phyloP scores from a whole-genome alignment of 2,888 invertebrate genomes.

The Drosophila falleni region DNA sequence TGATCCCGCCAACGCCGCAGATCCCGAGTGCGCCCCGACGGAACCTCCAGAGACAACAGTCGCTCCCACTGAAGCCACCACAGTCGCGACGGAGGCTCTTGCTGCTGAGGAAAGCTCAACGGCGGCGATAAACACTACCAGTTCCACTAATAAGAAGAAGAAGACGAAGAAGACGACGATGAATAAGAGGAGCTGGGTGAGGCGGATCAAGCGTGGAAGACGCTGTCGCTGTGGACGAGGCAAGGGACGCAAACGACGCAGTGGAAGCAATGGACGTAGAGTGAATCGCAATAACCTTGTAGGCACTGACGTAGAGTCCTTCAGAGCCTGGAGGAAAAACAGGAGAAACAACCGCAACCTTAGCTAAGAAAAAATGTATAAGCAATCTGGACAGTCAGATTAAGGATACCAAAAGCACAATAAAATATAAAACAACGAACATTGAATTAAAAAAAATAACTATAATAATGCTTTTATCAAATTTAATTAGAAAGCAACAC shows the following conservation, averaged over 20 bases:
- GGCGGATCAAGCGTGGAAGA: neutral
- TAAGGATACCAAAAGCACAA: neutral
- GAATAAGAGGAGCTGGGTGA: too few relatives aligned
- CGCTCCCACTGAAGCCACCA: neutral
- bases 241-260: neutral
- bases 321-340: neutral
- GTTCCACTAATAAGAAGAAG: neutral
- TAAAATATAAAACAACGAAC: neutral
- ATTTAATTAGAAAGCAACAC: too few relatives aligned
- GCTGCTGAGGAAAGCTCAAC: neutral
- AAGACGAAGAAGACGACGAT: neutral
- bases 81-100: too few relatives aligned
- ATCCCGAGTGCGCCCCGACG: neutral
- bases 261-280: neutral
- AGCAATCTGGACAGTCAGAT: neutral
- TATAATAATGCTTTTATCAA: neutral
- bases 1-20: neutral
- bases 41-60: neutral
- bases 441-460: neutral
- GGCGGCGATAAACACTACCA: neutral
- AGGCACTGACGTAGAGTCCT: neutral
- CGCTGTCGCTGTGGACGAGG: too few relatives aligned
- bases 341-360: neutral
- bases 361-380: neutral
- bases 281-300: neutral